phyloP scores from a whole-genome alignment of 1,140 invertebrate genomes.

The Teleogryllus occipitalis region DNA sequence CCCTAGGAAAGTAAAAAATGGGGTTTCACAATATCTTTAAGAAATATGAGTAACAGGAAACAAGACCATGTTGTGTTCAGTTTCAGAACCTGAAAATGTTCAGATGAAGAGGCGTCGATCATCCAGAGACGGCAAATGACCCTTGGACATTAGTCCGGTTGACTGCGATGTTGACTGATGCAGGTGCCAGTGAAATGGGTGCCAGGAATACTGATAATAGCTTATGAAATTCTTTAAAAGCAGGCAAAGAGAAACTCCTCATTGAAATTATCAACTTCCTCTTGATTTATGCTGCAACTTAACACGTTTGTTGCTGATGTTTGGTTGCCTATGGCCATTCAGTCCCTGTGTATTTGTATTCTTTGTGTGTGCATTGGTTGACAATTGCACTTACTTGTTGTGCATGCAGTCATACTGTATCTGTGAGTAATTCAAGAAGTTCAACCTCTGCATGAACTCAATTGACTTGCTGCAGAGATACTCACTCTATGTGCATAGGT shows the following conservation, averaged over 20 bases:
- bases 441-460: neutral
- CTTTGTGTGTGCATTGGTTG: neutral
- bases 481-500: no score
- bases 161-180: neutral
- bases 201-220: neutral
- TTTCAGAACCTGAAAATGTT: conserved; percentile 5
- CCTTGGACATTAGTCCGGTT: neutral
- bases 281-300: no score
- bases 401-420: neutral
- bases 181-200: neutral
- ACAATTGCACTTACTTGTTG: neutral
- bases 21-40: neutral
- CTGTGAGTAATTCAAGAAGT: neutral
- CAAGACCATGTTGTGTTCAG: conserved; percentile 1
- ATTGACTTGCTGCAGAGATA: no score
- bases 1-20: neutral
- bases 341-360: neutral
- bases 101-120: neutral
- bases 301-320: neutral
- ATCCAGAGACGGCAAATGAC: neutral
- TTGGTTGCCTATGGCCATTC: neutral
- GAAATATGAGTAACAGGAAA: neutral
- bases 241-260: neutral
- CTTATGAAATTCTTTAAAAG: neutral
- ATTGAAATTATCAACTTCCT: neutral